Percentiles rank a stretch among this genome's conserved stretches.
Evolutionary conservation across 2,888 invertebrate species (phyloP).

Genomic region (Ellobium chinense): DNA sequence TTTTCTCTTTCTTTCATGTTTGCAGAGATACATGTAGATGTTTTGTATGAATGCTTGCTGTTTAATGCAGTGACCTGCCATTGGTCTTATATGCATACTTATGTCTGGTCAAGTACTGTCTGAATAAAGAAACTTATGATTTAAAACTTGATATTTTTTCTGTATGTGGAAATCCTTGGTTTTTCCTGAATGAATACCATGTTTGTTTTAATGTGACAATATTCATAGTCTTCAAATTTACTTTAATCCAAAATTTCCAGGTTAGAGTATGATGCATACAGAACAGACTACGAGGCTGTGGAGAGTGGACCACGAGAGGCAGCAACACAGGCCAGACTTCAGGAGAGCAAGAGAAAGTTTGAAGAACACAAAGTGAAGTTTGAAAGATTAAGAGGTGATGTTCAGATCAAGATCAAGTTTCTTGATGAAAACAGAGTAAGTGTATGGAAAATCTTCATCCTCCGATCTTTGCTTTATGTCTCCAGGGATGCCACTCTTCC

Average conservation of each 20-base stretch:
- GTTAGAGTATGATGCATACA: constrained; percentile 98
- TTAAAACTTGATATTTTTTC: neutral
- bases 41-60: too few relatives aligned
- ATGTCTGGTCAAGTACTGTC: too few relatives aligned
- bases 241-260: too few relatives aligned
- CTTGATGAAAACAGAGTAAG: constrained; percentile 96
- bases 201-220: neutral
- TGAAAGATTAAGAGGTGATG: constrained; percentile 95
- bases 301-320: constrained; percentile 81
- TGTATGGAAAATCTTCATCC: too few relatives aligned
- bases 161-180: neutral
- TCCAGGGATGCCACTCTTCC: too few relatives aligned
- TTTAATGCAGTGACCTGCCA: too few relatives aligned
- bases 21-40: too few relatives aligned
- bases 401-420: constrained; percentile 96
- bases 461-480: too few relatives aligned
- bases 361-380: constrained; percentile 92
- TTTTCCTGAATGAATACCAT: neutral
- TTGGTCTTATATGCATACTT: too few relatives aligned
- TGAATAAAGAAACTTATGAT: too few relatives aligned
- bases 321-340: constrained; percentile 82
- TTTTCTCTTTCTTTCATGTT: too few relatives aligned
- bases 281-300: constrained; percentile 93
- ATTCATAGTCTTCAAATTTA: too few relatives aligned
- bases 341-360: constrained; percentile 90